Conservation (phyloP, 2,888 invertebrate genomes). For the Drosophila dives region DNA sequence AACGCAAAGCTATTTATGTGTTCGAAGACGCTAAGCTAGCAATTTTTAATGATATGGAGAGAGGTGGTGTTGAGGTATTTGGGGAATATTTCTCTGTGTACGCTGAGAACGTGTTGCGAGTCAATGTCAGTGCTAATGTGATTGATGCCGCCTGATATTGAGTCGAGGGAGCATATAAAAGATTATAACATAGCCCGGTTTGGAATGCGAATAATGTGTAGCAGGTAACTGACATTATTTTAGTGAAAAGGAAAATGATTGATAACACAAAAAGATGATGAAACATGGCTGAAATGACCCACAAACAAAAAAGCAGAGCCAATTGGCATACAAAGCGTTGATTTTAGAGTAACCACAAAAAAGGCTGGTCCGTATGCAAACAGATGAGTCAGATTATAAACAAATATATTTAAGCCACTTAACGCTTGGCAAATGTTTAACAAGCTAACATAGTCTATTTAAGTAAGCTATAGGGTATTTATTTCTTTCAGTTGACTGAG, state of each 20-base stretch:
- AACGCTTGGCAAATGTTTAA: neutral
- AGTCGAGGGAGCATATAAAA: conserved; percentile 3
- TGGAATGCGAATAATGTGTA: conserved; percentile 22
- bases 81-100: conserved; percentile 19
- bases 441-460: neutral
- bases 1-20: conserved; percentile 62
- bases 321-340: conserved; percentile 17
- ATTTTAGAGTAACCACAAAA: conserved; percentile 24
- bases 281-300: conserved; percentile 32
- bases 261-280: conserved; percentile 50
- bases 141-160: conserved; percentile 62
- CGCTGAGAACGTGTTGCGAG: conserved; percentile 51
- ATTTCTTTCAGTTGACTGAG: conserved; percentile 12
- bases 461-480: conserved; percentile 5
- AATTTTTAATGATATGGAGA: conserved; percentile 37
- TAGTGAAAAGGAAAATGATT: conserved; percentile 58
- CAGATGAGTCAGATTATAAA: conserved; percentile 15
- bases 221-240: conserved; percentile 40
- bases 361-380: conserved; percentile 19
- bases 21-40: conserved; percentile 49
- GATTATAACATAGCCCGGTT: conserved; percentile 55
- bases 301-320: conserved; percentile 13
- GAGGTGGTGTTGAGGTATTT: neutral
- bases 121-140: conserved; percentile 61
- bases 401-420: conserved; percentile 3